phyloP scores from a whole-genome alignment of 2,113 vertebrate species.

The Cheirogaleus medius region DNA sequence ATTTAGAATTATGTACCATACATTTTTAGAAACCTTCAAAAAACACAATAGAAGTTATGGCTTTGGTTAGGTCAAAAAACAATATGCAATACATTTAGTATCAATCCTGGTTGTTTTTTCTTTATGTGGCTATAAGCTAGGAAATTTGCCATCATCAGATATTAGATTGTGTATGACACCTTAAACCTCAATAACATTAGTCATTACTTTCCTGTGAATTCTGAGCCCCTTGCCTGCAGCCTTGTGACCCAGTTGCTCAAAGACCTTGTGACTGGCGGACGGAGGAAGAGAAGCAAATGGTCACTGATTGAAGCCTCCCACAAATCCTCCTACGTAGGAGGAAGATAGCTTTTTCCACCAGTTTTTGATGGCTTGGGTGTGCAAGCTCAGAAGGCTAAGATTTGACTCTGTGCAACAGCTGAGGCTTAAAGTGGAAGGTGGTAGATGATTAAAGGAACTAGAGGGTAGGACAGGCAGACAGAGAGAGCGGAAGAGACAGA shows the following conservation, averaged over 20 bases:
- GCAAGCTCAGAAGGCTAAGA: background rate
- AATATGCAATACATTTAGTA: background rate
- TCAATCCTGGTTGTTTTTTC: background rate
- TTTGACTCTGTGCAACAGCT: background rate
- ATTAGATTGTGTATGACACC: background rate
- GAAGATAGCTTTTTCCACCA: background rate
- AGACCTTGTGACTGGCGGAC: background rate
- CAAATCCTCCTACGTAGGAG: background rate
- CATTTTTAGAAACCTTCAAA: background rate
- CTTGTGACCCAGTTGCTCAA: background rate
- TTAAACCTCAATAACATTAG: background rate
- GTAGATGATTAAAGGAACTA: background rate
- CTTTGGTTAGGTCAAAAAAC: background rate
- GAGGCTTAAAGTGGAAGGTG: background rate
- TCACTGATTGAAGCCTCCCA: background rate
- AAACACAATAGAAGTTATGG: background rate
- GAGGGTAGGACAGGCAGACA: background rate
- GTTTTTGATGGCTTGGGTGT: background rate
- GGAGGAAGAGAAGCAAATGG: background rate
- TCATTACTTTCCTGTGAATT: constrained; percentile 26
- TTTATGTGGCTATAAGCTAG: background rate
- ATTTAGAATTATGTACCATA: background rate
- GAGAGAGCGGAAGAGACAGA: background rate
- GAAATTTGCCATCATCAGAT: background rate
- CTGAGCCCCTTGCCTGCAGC: background rate